These are phyloP conservation scores for Xestia xanthographa DNA, from an alignment of 2,888 invertebrate species.

Conservation along the genomic window DNA sequence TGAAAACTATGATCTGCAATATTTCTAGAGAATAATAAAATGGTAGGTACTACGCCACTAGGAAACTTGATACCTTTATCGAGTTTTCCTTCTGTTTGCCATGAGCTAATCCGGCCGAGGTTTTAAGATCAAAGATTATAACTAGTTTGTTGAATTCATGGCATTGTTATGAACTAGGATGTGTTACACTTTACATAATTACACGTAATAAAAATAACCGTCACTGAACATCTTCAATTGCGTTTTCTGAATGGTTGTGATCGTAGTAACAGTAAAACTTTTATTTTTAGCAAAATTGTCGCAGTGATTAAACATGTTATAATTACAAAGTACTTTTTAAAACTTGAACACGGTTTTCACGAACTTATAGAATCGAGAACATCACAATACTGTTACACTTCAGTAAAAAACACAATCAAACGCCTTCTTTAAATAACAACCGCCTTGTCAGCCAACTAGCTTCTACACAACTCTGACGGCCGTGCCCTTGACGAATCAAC, in stretches of 20 bases:
- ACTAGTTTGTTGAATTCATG: not conserved
- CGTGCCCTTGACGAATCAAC: not conserved
- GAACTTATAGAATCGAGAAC: not conserved
- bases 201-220: not conserved
- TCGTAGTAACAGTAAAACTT: fast-evolving
- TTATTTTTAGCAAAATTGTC: no score
- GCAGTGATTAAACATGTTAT: not conserved
- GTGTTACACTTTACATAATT: not conserved
- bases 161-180: no score
- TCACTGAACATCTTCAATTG: not conserved
- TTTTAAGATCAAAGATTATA: conserved; percentile 39
- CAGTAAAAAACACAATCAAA: not conserved
- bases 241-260: not conserved
- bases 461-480: not conserved
- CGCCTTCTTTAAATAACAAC: not conserved
- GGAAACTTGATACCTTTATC: no score
- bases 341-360: not conserved
- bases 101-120: conserved; percentile 40
- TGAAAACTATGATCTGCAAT: conserved; percentile 30
- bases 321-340: not conserved
- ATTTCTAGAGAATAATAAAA: conserved; percentile 38
- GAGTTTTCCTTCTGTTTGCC: conserved; percentile 44
- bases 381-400: not conserved
- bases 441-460: not conserved
- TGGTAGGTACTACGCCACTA: conserved; percentile 7